These are phyloP conservation scores for Pachycephus smyrnensis DNA, from an alignment of 2,888 invertebrate genomes.

Conservation along the genomic window DNA sequence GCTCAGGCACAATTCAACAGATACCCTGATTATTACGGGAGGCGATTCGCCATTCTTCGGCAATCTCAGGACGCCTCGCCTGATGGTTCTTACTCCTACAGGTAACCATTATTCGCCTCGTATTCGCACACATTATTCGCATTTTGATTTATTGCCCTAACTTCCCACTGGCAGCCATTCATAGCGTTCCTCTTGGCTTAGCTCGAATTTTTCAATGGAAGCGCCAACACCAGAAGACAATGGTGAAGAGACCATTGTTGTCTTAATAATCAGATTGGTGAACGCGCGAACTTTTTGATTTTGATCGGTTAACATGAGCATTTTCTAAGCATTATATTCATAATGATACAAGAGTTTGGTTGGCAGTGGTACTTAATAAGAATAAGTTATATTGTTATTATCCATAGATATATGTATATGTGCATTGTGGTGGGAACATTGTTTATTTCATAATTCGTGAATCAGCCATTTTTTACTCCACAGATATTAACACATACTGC, in stretches of 20 bases:
- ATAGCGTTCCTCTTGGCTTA: not conserved
- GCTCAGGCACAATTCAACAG: slow-evolving; percentile 46
- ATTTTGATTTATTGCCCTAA: slow-evolving; percentile 19
- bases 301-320: slow-evolving; percentile 1
- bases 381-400: not conserved
- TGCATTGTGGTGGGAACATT: not conserved
- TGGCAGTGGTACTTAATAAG: not conserved
- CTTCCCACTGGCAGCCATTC: slow-evolving; percentile 20
- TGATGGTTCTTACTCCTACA: slow-evolving; percentile 63
- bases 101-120: slow-evolving; percentile 41
- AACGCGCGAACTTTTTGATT: slow-evolving; percentile 9
- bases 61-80: slow-evolving; percentile 59
- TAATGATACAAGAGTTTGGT: not conserved
- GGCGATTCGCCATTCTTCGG: slow-evolving; percentile 58
- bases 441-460: not conserved
- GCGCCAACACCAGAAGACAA: not conserved
- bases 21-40: slow-evolving; percentile 50
- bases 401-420: not conserved
- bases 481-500: not conserved
- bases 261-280: slow-evolving; percentile 5
- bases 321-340: slow-evolving; percentile 4
- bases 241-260: not conserved
- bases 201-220: not conserved
- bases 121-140: slow-evolving; percentile 27
- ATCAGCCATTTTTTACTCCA: not conserved